Evolutionary conservation across 2,797 vertebrate genomes (phyloP).

Genomic region (Columba guinea): DNA sequence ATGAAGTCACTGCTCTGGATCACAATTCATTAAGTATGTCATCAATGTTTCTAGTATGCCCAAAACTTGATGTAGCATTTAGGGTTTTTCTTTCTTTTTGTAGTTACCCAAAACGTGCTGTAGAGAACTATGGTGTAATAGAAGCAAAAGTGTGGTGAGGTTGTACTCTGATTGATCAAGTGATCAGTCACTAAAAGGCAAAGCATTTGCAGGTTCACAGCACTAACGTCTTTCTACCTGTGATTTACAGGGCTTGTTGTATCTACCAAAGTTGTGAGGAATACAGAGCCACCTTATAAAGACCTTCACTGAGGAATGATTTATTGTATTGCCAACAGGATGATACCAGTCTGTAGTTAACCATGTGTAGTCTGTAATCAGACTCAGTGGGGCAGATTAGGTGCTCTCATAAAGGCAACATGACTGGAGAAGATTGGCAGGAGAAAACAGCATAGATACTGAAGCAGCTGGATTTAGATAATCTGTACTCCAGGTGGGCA

Average conservation of each 20-base stretch:
- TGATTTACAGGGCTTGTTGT: neutral
- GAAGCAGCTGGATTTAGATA: neutral
- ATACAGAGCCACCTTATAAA: neutral
- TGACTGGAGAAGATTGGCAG: neutral
- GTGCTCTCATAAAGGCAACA: neutral
- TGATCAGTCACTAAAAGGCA: neutral
- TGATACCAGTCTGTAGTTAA: neutral
- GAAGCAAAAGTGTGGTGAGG: neutral
- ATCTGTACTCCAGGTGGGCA: neutral
- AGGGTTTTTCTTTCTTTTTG: neutral
- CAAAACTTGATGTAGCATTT: neutral
- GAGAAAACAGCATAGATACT: neutral
- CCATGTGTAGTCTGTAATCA: slow-evolving; percentile 6
- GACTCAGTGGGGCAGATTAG: slow-evolving; percentile 5
- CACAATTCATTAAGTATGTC: neutral
- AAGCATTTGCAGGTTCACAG: neutral
- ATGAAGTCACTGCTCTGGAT: neutral
- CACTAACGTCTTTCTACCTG: neutral
- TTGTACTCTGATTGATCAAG: neutral
- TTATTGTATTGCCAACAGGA: neutral
- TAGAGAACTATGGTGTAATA: neutral
- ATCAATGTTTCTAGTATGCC: neutral
- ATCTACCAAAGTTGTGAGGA: neutral
- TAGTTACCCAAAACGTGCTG: neutral
- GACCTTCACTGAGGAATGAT: neutral